Percentiles rank a stretch among this genome's conserved stretches.
These are phyloP conservation scores for Piprites chloris DNA, from an alignment of 2,113 vertebrate species.

Conservation along the genomic window DNA sequence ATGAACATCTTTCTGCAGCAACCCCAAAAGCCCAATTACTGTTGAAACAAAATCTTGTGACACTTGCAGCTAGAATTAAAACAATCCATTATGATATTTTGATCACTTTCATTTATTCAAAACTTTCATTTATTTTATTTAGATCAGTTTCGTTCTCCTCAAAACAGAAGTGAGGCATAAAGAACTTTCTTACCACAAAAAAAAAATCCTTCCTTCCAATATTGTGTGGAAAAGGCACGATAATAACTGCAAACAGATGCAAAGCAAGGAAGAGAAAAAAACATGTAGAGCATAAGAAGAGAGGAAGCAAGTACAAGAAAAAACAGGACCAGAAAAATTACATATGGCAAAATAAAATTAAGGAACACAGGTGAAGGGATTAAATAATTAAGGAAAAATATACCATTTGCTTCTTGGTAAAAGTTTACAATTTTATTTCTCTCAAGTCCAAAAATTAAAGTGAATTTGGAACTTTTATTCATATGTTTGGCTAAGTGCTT, in stretches of 20 bases:
- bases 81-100: not conserved
- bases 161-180: not conserved
- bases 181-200: not conserved
- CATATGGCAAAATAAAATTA: not conserved
- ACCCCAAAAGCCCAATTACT: not conserved
- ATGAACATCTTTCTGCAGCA: not conserved
- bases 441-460: not conserved
- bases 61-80: not conserved
- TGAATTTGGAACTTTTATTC: not conserved
- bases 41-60: not conserved
- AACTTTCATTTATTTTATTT: too few species aligned
- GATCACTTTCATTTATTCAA: not conserved
- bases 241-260: not conserved
- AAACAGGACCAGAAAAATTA: not conserved
- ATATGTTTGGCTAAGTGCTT: not conserved
- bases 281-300: not conserved
- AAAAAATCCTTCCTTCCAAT: not conserved
- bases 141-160: not conserved
- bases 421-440: not conserved
- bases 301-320: not conserved
- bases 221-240: not conserved
- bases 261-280: not conserved
- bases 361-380: not conserved
- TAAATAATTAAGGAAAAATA: not conserved
- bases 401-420: not conserved